Base-by-base conservation (phyloP, 2,888 invertebrate species). In the Anoncus sp. region DNA sequence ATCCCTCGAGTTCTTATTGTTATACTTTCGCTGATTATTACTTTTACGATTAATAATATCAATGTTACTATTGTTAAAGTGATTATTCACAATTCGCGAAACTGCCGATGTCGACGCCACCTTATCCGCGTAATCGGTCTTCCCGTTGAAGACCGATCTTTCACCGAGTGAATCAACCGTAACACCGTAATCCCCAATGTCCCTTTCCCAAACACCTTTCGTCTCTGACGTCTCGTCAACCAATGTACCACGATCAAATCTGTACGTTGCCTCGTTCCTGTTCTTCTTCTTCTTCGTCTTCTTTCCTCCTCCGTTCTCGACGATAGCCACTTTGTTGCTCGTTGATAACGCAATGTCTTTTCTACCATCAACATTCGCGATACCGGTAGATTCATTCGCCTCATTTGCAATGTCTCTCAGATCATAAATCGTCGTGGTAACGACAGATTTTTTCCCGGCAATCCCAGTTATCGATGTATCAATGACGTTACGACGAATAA, bases 211-310 rank as follows among this genome's bases (percentile, higher is more conserved):
- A n/a, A 18, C n/a, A 16, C 12, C n/a, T 22, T 57, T 20, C 45
- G 53, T 27, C 35, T 62, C 20, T 18, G 45, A 6, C 24, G 24
- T n/a, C 38, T 12, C 38, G 12, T 31, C 20, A n/a, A 60, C 2
- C 35, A 43, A 51, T 63, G 45, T 20, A 10, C 57, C 43, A 24
- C 24, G 49, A n/a, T n/a, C n/a, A n/a, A n/a, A n/a, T n/a, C 43
- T 62, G 12, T 10, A 10, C 60, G 14, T 12, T 45, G 57, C 27
- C 27, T 62, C 65, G 72, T n/a, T n/a, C 71, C 72, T 49, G 45
- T 69, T 79, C 75, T 59, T 51, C 76, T 67, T 65, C 72, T 53
- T 27, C 47, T 69, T 79, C 75, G 53, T 51, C 76, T 67, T 65
- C 72, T 53, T 27, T 53, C 53, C 22, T 47, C 78, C 59, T 59